phyloP scores from a whole-genome alignment of 2,888 invertebrate genomes.

The Agrotis puta region DNA sequence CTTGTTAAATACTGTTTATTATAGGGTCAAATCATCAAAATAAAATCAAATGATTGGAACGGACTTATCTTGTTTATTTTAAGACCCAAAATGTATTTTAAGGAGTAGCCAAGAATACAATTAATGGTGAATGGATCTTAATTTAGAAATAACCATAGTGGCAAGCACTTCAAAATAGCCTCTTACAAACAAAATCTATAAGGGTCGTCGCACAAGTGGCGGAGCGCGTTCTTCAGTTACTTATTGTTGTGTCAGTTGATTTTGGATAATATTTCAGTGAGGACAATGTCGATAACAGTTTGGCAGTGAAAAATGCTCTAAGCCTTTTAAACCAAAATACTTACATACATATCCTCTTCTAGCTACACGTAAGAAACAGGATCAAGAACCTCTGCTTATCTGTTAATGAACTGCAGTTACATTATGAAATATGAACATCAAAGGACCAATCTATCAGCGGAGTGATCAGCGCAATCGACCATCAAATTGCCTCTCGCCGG shows the following conservation, averaged over 20 bases:
- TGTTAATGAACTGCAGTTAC: conserved; percentile 33
- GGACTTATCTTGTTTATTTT: background rate
- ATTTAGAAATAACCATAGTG: background rate
- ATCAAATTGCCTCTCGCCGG: conserved; percentile 82
- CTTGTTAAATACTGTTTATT: too few species aligned
- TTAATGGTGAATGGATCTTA: background rate
- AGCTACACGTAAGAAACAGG: conserved; percentile 1
- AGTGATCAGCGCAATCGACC: conserved; percentile 78
- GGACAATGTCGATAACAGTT: too few species aligned
- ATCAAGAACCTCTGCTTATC: conserved; percentile 47
- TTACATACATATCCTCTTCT: background rate
- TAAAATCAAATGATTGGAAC: background rate
- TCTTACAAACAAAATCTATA: too few species aligned
- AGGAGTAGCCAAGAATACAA: background rate
- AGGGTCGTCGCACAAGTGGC: too few species aligned
- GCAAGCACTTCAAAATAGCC: background rate
- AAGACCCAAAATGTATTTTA: background rate
- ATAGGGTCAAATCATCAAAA: too few species aligned
- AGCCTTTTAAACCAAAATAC: too few species aligned
- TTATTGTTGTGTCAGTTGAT: too few species aligned
- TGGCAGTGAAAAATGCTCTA: too few species aligned
- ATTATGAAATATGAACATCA: conserved; percentile 71
- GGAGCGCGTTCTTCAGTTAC: too few species aligned
- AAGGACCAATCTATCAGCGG: conserved; percentile 70
- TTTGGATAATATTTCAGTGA: too few species aligned